Percentiles rank a stretch among this genome's conserved stretches.
Evolutionary conservation across 2,113 vertebrate species (phyloP).

Genomic region (Peucedramus taeniatus): DNA sequence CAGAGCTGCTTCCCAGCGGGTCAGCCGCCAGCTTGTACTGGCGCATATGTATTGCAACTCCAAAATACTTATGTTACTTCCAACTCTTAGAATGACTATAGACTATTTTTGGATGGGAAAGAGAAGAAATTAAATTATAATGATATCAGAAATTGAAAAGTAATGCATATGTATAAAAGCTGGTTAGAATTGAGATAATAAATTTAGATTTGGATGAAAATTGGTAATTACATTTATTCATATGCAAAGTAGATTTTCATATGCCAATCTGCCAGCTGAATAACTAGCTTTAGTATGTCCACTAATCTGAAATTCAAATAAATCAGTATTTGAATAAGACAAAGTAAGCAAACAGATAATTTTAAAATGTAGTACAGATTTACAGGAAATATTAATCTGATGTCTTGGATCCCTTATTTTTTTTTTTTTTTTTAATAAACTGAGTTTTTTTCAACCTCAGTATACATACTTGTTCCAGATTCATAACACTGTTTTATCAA

Average conservation of each 20-base stretch:
- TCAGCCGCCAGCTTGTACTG: background rate
- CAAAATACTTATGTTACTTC: background rate
- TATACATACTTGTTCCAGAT: background rate
- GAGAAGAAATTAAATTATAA: background rate
- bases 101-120: background rate
- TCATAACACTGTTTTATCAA: background rate
- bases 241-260: background rate
- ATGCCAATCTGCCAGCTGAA: background rate
- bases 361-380: background rate
- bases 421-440: background rate
- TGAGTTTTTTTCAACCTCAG: background rate
- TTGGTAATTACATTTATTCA: background rate
- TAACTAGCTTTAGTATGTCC: background rate
- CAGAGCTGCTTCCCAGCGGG: background rate
- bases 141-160: background rate
- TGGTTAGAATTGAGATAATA: background rate
- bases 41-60: background rate
- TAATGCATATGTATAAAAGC: background rate
- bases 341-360: background rate
- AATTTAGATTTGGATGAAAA: conserved; percentile 2
- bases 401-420: background rate
- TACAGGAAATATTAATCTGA: background rate
- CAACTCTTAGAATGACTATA: background rate
- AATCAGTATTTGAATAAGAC: background rate
- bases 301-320: conserved; percentile 10